phyloP scores from a whole-genome alignment of 2,797 vertebrate species.

The Rhincodon typus region DNA sequence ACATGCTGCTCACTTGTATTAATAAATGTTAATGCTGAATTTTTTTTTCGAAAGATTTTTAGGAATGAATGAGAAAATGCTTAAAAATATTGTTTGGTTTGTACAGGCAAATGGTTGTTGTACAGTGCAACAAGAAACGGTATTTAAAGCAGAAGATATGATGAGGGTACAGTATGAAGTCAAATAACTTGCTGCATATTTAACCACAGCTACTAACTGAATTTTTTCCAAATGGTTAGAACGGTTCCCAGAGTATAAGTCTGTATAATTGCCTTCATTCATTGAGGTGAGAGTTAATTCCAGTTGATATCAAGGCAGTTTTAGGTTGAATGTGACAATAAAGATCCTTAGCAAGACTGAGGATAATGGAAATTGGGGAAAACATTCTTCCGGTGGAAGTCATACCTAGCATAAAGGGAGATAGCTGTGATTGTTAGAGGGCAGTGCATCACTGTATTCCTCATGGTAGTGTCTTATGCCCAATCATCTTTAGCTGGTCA shows the following conservation, averaged over 20 bases:
- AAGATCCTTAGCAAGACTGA: too few species aligned
- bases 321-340: too few species aligned
- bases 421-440: too few species aligned
- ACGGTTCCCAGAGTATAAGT: background rate
- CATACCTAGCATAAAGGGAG: too few species aligned
- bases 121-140: conserved; percentile 57
- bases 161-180: conserved; percentile 78
- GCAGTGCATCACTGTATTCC: too few species aligned
- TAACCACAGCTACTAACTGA: background rate
- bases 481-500: too few species aligned
- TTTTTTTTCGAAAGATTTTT: background rate
- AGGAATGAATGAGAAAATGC: conserved; percentile 14
- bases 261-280: background rate
- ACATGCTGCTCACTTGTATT: background rate
- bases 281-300: too few species aligned
- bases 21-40: background rate
- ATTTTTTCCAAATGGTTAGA: background rate
- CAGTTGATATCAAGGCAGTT: too few species aligned
- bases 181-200: conserved; percentile 3
- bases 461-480: too few species aligned
- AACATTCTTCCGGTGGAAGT: too few species aligned
- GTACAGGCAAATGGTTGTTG: conserved; percentile 81
- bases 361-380: too few species aligned
- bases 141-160: conserved; percentile 56
- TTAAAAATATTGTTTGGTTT: conserved; percentile 55